Evolutionary conservation across 2,888 invertebrate genomes (phyloP).

Genomic region (Bellardia bayeri): DNA sequence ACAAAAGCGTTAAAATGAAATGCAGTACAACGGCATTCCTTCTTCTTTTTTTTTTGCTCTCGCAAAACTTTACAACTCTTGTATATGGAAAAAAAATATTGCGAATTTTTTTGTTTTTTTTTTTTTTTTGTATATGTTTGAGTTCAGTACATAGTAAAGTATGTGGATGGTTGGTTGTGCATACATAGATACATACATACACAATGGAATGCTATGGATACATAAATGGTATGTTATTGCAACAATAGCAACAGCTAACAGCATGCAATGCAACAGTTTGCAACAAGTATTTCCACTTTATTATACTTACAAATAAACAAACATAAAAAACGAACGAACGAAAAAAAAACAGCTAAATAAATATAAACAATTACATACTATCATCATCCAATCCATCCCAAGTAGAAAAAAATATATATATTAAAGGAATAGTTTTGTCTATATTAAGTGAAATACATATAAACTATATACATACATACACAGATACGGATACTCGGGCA

Average conservation of each 20-base stretch:
- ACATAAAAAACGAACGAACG: conserved; percentile 3
- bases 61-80: conserved; percentile 23
- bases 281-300: conserved; percentile 75
- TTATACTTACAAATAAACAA: conserved; percentile 46
- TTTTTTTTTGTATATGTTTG: neutral
- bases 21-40: conserved; percentile 71
- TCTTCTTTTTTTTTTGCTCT: conserved; percentile 37
- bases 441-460: conserved; percentile 53
- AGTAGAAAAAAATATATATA: conserved; percentile 52
- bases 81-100: conserved; percentile 4
- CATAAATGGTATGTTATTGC: conserved; percentile 72
- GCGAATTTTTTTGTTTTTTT: too few relatives aligned
- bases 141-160: conserved; percentile 43
- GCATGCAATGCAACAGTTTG: conserved; percentile 73
- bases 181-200: conserved; percentile 45
- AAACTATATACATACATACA: neutral
- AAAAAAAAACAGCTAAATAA: conserved; percentile 42
- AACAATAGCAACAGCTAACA: conserved; percentile 51
- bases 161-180: conserved; percentile 43
- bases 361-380: conserved; percentile 43
- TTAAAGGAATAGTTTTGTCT: conserved; percentile 68
- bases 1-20: conserved; percentile 70
- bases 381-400: conserved; percentile 52
- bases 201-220: conserved; percentile 69
- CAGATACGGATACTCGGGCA: neutral